These are phyloP conservation scores for Rachycentron canadum DNA, from an alignment of 2,797 vertebrate genomes.

Conservation along the genomic window DNA sequence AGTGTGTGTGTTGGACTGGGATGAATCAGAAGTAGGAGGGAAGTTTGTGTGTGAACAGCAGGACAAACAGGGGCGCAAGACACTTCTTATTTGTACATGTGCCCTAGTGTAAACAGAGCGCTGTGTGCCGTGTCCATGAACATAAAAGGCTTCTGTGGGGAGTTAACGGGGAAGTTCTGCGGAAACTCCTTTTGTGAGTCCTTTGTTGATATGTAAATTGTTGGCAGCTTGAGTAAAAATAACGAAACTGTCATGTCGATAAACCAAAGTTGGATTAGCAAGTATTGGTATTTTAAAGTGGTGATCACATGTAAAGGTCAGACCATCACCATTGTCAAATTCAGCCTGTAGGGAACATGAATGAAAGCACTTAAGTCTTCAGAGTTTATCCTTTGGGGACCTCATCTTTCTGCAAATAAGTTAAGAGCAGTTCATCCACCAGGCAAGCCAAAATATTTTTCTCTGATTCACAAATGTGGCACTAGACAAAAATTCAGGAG, in stretches of 20 bases:
- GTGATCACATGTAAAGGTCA: not conserved
- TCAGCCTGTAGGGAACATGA: not conserved
- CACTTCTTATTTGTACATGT: constrained; percentile 41
- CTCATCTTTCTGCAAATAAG: not conserved
- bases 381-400: not conserved
- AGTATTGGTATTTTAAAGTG: not conserved
- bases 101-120: constrained; percentile 32
- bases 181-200: not conserved
- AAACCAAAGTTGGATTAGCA: not conserved
- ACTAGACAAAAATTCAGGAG: not conserved
- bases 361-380: no score
- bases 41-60: constrained; percentile 45
- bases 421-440: no score
- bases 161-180: not conserved
- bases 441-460: not conserved
- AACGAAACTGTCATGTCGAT: not conserved
- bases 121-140: not conserved
- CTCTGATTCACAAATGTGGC: not conserved
- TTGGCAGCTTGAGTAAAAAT: no score
- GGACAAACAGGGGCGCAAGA: constrained; percentile 27
- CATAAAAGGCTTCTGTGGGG: constrained; percentile 18
- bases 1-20: constrained; percentile 40
- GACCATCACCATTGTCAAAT: not conserved
- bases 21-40: constrained; percentile 36
- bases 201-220: not conserved